phyloP scores from a whole-genome alignment of 2,888 invertebrate species.

The Chymomyza procnemis region DNA sequence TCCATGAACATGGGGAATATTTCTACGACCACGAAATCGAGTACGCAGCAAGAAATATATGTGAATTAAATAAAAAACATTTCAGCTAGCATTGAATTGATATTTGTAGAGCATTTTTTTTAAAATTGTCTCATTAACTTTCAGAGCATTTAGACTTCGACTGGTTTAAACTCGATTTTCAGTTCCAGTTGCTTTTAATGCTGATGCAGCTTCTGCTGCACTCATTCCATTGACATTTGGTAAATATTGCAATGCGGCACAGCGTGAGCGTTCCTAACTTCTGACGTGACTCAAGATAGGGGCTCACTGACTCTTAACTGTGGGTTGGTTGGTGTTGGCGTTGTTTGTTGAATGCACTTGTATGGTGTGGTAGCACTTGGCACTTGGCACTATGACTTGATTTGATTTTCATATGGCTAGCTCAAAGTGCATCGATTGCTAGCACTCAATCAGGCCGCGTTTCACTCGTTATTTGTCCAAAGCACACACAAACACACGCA shows the following conservation, averaged over 20 bases:
- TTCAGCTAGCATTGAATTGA: too few relatives aligned
- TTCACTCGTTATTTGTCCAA: conserved; percentile 14
- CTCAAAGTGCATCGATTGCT: conserved; percentile 1
- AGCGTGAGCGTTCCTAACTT: conserved; percentile 42
- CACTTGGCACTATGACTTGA: conserved; percentile 60
- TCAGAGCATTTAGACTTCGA: background rate
- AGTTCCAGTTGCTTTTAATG: background rate
- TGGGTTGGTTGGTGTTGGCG: conserved; percentile 13
- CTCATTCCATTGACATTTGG: conserved; percentile 68
- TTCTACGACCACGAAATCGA: too few relatives aligned
- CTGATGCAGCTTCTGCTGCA: conserved; percentile 32
- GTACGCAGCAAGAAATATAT: too few relatives aligned
- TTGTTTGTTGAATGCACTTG: conserved; percentile 4
- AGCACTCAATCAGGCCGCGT: conserved; percentile 66
- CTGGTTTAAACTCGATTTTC: too few relatives aligned
- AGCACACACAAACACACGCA: background rate
- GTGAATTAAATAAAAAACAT: too few relatives aligned
- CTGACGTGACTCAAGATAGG: conserved; percentile 44
- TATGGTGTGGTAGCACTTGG: conserved; percentile 34
- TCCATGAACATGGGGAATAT: too few relatives aligned
- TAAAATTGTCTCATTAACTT: too few relatives aligned
- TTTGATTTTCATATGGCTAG: conserved; percentile 51
- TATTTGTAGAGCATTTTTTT: too few relatives aligned
- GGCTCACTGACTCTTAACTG: background rate
- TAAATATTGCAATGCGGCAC: conserved; percentile 63